phyloP scores from a whole-genome alignment of 92 coral and sea anemone genomes.

The Porites cylindrica region DNA sequence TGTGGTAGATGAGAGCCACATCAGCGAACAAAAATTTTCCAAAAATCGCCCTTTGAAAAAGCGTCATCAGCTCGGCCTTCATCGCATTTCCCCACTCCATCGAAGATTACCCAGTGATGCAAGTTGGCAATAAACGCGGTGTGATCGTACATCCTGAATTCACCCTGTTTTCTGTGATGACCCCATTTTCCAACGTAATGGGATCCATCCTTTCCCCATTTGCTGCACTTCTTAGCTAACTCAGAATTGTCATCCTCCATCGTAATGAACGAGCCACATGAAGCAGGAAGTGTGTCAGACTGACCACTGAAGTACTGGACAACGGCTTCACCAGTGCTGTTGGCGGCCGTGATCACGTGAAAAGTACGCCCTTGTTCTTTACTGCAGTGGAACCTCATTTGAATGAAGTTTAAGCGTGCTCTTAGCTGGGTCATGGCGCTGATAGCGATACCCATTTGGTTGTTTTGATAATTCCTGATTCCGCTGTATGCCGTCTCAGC shows the following conservation, averaged over 20 bases:
- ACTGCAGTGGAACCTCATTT: constrained; percentile 60
- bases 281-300: constrained; percentile 1
- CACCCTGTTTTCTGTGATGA: not conserved
- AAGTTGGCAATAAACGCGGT: constrained; percentile 8
- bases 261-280: constrained; percentile 39
- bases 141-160: constrained; percentile 40
- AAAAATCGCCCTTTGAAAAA: constrained; percentile 22
- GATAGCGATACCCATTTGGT: constrained; percentile 29
- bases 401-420: constrained; percentile 25
- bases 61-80: not conserved
- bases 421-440: constrained; percentile 39
- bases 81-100: constrained; percentile 50
- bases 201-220: constrained; percentile 29
- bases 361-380: constrained; percentile 33
- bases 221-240: constrained; percentile 27
- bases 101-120: constrained; percentile 28
- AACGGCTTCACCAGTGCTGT: constrained; percentile 33
- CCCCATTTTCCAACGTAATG: constrained; percentile 36
- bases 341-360: constrained; percentile 7
- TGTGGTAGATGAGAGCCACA: too few species aligned
- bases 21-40: constrained; percentile 60
- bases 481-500: constrained; percentile 30
- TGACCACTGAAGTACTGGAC: constrained; percentile 35
- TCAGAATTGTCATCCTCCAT: constrained; percentile 37
- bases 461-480: constrained; percentile 44